Conservation (phyloP, 2,113 vertebrate species). For the Pelecanoides urinatrix region DNA sequence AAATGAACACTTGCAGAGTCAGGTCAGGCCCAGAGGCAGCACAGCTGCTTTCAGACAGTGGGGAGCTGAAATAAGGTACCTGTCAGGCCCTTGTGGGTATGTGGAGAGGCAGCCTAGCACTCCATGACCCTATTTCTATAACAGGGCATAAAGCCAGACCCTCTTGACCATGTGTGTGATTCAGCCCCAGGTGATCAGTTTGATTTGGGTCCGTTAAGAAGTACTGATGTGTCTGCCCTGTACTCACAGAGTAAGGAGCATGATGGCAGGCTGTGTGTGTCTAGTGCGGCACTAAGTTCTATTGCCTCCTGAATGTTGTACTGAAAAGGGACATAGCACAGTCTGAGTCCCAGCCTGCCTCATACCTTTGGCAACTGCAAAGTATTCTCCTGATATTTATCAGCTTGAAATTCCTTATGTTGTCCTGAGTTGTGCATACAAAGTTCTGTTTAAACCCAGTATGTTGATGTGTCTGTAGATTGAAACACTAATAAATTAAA, state of each 20-base stretch:
- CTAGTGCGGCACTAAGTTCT: not conserved
- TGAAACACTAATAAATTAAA: not conserved
- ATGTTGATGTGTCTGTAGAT: not conserved
- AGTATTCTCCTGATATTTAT: not conserved
- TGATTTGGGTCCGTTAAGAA: rapidly evolving
- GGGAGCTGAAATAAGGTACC: not conserved
- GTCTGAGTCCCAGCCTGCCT: not conserved
- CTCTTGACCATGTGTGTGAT: not conserved
- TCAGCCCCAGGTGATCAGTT: not conserved
- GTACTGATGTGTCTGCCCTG: not conserved
- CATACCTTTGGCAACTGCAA: not conserved
- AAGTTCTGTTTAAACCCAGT: not conserved
- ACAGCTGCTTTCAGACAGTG: not conserved
- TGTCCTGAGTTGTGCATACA: not conserved
- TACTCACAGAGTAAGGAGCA: not conserved
- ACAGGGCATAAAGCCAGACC: not conserved
- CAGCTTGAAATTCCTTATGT: not conserved
- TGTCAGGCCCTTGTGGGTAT: not conserved
- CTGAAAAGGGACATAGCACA: not conserved
- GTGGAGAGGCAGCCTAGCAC: not conserved
- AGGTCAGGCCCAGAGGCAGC: not conserved
- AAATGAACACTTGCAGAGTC: not conserved
- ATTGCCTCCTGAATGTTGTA: not conserved
- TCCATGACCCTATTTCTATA: not conserved
- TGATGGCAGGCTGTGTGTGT: not conserved